Conservation (phyloP, 2,113 vertebrate genomes). For the Phylloscopus trochiloides region DNA sequence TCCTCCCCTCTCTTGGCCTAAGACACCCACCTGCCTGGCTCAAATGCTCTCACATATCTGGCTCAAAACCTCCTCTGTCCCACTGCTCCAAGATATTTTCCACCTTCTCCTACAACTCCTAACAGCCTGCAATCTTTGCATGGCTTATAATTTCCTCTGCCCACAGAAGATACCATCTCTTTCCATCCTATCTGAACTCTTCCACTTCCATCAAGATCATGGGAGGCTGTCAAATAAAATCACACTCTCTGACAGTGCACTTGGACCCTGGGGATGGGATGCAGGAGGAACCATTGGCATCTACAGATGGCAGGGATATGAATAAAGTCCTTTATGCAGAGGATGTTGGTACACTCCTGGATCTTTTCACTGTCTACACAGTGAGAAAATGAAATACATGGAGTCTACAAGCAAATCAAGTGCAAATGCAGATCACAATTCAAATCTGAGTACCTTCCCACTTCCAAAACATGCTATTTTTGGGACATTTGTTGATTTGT, state of each 20-base stretch:
- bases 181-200: not conserved
- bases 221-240: not conserved
- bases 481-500: not conserved
- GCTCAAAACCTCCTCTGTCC: not conserved
- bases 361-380: not conserved
- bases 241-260: rapidly evolving
- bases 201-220: not conserved
- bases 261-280: not conserved
- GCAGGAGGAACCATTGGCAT: not conserved
- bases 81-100: not conserved
- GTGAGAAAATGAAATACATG: not conserved
- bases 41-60: not conserved
- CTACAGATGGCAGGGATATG: not conserved
- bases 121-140: not conserved
- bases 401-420: not conserved
- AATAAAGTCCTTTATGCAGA: not conserved
- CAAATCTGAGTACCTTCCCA: not conserved
- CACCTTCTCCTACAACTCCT: not conserved
- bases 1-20: not conserved
- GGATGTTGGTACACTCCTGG: not conserved
- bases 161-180: not conserved
- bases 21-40: not conserved
- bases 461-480: not conserved
- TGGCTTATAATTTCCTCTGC: not conserved
- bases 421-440: not conserved